Conservation (phyloP, 2,888 invertebrate species). For the Scotopteryx bipunctaria region DNA sequence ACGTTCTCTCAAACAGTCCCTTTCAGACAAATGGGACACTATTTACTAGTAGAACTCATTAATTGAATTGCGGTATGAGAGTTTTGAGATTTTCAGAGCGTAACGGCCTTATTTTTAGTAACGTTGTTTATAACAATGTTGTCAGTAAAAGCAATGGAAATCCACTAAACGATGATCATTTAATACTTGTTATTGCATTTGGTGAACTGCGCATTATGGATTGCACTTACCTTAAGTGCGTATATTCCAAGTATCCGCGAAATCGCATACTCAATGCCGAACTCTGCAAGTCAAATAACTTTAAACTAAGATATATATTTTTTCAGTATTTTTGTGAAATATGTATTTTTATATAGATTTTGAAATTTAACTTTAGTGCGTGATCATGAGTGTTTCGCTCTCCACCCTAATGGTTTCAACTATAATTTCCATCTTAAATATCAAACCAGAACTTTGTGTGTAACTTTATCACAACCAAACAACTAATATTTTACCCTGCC, state of each 20-base stretch:
- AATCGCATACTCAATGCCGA: constrained; percentile 59
- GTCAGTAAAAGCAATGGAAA: constrained; percentile 15
- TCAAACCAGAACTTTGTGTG: no score
- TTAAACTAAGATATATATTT: not conserved
- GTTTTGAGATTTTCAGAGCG: constrained; percentile 57
- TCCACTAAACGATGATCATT: constrained; percentile 3
- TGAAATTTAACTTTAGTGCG: no score
- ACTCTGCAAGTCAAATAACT: constrained; percentile 12
- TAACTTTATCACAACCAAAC: no score
- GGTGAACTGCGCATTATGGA: constrained; percentile 8
- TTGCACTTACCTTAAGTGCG: constrained; percentile 11
- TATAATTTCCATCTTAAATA: no score
- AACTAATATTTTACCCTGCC: no score
- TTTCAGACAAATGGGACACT: not conserved
- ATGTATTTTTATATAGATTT: not conserved
- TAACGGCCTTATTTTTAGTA: constrained; percentile 56
- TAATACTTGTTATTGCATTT: constrained; percentile 11
- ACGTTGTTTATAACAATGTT: constrained; percentile 30
- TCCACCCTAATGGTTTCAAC: no score
- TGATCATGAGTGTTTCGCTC: no score
- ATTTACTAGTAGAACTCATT: constrained; percentile 27
- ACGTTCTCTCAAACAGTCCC: not conserved
- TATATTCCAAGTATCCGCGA: constrained; percentile 48
- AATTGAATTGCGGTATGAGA: constrained; percentile 35
- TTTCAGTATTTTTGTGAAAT: not conserved